phyloP scores from a whole-genome alignment of 2,888 invertebrate species.

The Eubasilissa splendida region DNA sequence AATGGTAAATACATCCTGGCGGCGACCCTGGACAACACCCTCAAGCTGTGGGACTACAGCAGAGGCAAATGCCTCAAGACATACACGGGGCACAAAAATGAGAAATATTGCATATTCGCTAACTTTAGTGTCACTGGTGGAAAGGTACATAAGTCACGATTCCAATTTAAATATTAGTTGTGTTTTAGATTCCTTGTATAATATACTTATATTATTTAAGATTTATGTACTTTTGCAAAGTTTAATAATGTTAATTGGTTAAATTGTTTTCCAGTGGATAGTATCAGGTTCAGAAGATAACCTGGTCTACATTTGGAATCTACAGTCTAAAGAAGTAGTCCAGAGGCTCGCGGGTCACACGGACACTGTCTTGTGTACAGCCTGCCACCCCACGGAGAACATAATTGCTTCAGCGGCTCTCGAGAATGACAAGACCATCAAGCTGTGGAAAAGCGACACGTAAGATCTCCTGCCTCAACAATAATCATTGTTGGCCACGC shows the following conservation, averaged over 20 bases:
- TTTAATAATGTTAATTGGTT: neutral
- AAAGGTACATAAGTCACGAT: slow-evolving; percentile 77
- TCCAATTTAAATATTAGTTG: too few species aligned
- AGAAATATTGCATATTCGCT: slow-evolving; percentile 99
- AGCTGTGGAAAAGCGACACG: slow-evolving; percentile 98
- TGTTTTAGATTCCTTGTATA: too few species aligned
- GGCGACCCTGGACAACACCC: slow-evolving; percentile 97
- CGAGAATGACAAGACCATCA: slow-evolving; percentile 99
- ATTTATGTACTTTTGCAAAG: too few species aligned
- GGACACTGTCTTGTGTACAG: slow-evolving; percentile 96
- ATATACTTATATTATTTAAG: too few species aligned
- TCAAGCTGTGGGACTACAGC: slow-evolving; percentile 99
- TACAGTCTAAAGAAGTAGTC: slow-evolving; percentile 99
- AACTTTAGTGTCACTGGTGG: slow-evolving; percentile 99
- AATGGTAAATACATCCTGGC: slow-evolving; percentile 99
- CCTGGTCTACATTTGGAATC: slow-evolving; percentile 99
- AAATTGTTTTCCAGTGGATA: slow-evolving; percentile 85
- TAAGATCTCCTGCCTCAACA: slow-evolving; percentile 65
- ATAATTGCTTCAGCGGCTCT: slow-evolving; percentile 99
- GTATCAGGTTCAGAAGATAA: slow-evolving; percentile 99
- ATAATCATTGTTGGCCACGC: neutral
- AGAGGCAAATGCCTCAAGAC: slow-evolving; percentile 99
- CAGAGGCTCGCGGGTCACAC: slow-evolving; percentile 98
- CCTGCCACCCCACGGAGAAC: slow-evolving; percentile 99
- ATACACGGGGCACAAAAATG: slow-evolving; percentile 98